Conservation (phyloP, 2,888 invertebrate species). For the Apantesis nais region DNA sequence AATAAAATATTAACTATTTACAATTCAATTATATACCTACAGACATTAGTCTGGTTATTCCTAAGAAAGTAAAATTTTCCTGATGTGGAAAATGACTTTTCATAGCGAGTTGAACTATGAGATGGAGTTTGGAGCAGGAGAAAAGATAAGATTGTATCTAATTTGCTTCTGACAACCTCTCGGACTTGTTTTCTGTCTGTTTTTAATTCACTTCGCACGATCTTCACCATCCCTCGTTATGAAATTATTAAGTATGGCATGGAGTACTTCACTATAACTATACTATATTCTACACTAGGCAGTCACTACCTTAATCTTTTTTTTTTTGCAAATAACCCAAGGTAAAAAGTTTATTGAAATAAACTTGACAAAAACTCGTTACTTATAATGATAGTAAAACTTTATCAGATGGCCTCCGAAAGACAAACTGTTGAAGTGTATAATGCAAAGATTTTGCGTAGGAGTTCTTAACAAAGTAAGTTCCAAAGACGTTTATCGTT, state of each 20-base stretch:
- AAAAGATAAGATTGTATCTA: not conserved
- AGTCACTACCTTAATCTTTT: not conserved
- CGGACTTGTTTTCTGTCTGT: not conserved
- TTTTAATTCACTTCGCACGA: not conserved
- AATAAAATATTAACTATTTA: not conserved
- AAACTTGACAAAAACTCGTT: not conserved
- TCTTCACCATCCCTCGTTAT: not conserved
- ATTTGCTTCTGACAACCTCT: not conserved
- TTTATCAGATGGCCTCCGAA: too few relatives aligned
- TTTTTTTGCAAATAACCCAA: not conserved
- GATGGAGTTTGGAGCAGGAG: not conserved
- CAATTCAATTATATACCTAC: not conserved
- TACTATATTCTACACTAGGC: not conserved
- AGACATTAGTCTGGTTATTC: too few relatives aligned
- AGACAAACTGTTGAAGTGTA: too few relatives aligned
- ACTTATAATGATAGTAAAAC: too few relatives aligned
- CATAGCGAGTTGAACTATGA: not conserved
- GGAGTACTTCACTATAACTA: not conserved
- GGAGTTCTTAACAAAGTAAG: too few relatives aligned
- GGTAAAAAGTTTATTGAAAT: not conserved
- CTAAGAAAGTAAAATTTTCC: too few relatives aligned
- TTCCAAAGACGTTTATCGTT: too few relatives aligned
- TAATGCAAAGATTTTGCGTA: too few relatives aligned
- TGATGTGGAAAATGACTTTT: not conserved
- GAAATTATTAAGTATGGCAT: not conserved